Base-by-base conservation (phyloP, 2,113 vertebrate species). In the Argyrosomus japonicus region DNA sequence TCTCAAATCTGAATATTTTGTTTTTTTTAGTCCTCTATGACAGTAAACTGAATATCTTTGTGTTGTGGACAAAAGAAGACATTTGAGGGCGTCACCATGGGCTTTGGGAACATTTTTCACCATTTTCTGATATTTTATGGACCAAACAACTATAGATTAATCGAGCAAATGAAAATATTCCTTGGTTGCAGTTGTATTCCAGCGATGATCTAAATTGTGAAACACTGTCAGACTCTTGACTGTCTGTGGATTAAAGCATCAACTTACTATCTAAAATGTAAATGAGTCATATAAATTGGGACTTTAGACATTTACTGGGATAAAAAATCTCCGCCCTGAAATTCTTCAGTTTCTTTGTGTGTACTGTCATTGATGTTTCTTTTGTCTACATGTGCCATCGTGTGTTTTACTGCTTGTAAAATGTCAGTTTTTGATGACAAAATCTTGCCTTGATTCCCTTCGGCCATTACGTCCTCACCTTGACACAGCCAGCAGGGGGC, bases 401-500 rank as follows among this genome's bases (percentile, higher is more conserved):
- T 7, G 3, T 1, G 29, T 15, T 62, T 51, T 21, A n/a, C 53
- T 53, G 32, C 13, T 23, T 45, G 2, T 58, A 19, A 45, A 60
- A 54, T 57, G 32, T 12, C 2, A 14, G 12, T 51, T 19, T 1
- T 0, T 18, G 1, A 23, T 5, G n/a, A 29, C n/a, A 54, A 51
- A 51, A 1, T 56, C 7, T 9, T 18, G 23, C 40, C 12, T 18
- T 7, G 0, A 12, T 19, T 32, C 18, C 18, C 27, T 50, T 6
- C 32, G 6, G 25, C 23, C 27, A 29, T 10, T 1, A 1, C 2
- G 4, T n/a, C 18, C 19, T 29, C 11, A 12, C 50, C 48, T 68
- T 0, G 1, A 18, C 21, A 3, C 3, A n/a, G 27, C 88, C 90
- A 87, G 77, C 70, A 90, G 84, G 80, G 89, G 85, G 88, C 75